Evolutionary conservation across 2,113 vertebrate species (phyloP).

Genomic region (Sphyrna mokarran): DNA sequence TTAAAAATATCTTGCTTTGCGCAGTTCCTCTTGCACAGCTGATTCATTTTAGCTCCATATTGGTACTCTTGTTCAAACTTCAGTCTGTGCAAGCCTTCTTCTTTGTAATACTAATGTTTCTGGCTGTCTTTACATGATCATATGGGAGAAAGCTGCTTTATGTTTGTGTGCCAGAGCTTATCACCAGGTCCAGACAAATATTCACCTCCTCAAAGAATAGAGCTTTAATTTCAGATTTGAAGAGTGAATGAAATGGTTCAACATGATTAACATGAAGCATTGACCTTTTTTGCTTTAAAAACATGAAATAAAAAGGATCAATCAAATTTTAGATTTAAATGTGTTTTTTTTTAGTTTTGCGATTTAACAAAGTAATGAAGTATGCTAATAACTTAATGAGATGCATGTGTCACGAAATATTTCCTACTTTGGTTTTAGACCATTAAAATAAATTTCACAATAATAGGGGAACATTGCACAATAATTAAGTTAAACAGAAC

Average conservation of each 20-base stretch:
- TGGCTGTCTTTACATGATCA: background rate
- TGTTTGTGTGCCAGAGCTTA: background rate
- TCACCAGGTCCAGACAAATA: background rate
- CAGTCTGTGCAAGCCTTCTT: background rate
- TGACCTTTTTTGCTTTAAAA: background rate
- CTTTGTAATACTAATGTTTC: background rate
- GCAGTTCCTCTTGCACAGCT: background rate
- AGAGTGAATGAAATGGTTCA: background rate
- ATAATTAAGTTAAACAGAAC: slow-evolving; percentile 3
- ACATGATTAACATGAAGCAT: background rate
- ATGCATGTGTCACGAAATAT: background rate
- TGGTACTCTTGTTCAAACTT: background rate
- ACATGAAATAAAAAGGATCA: background rate
- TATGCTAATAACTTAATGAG: background rate
- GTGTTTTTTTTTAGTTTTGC: background rate
- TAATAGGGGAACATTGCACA: background rate
- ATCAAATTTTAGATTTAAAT: background rate
- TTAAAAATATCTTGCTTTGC: background rate
- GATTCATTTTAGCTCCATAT: background rate
- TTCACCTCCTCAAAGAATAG: background rate
- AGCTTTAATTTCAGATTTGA: background rate
- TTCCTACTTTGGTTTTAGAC: background rate
- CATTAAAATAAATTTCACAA: background rate
- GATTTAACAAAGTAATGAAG: background rate
- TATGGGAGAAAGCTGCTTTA: background rate